Evolutionary conservation across 2,888 invertebrate species (phyloP), one percentile per base, ranked within the genome.

Genomic region (Caenorhabditis angaria): DNA sequence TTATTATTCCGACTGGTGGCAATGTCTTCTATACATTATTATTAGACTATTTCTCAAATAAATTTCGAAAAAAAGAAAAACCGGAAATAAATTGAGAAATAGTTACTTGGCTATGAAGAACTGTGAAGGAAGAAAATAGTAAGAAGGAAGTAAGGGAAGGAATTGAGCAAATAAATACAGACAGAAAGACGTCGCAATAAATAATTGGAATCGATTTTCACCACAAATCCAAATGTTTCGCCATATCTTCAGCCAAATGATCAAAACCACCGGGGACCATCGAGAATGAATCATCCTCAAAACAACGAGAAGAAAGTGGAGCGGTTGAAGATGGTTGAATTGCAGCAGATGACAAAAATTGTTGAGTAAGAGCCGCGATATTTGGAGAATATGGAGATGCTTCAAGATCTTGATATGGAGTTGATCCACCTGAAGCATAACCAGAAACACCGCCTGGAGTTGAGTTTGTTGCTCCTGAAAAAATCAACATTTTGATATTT

Each of bases 171-270:
- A 47, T 47, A 50, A 59, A 20, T 59, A 59, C 47, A 35, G 59
- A 59, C 47, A 59, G 50, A 59, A 59, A 59, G 27, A 41, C 41
- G 58, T 18, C 2, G 18, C 18, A 58, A 35, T 58, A 35, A 20
- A 47, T 22, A 28, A 3, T 27, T 27, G 28, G 24, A 22, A 28
- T 27, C 5, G 25, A 18, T 4, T 27, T 32, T 67, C 58, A 78
- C 78, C 78, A 78, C 53, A 75, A 55, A n/a, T 77, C 78, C n/a
- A 81, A 67, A 61, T 81, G 76, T 56, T 76, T 77, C 32, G 81
- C 77, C 70, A 81, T 68, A 50, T 81, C 81, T 61, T 79, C 74
- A 12, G 79, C 79, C 50, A 81, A 68, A 69, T 77, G 75, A 41
- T 81, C 81, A 60, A 79, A 72, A 35, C 77, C 75, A 12, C 55